These are phyloP conservation scores for Lycophotia porphyrea DNA, from an alignment of 2,888 invertebrate genomes.

Conservation along the genomic window DNA sequence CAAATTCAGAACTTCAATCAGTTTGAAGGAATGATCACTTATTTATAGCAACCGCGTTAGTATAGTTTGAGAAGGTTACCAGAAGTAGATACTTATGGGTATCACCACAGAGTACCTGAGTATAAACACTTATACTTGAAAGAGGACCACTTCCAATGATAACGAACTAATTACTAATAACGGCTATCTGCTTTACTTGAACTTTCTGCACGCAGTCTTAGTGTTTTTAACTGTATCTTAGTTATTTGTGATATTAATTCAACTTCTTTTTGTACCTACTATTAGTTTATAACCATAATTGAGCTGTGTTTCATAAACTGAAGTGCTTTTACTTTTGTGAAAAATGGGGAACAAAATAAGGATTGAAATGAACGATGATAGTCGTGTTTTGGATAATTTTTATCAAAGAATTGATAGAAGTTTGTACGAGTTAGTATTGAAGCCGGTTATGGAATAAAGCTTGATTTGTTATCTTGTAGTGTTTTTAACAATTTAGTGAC, in stretches of 20 bases:
- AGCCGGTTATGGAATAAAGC: constrained; percentile 32
- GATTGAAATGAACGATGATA: constrained; percentile 22
- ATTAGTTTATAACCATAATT: constrained; percentile 12
- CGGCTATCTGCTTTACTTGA: constrained; percentile 62
- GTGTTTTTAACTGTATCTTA: constrained; percentile 66
- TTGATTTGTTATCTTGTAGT: constrained; percentile 26
- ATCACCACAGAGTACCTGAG: background rate
- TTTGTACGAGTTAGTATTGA: constrained; percentile 18
- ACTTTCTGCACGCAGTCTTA: constrained; percentile 65
- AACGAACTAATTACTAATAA: constrained; percentile 79
- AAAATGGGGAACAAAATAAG: constrained; percentile 37
- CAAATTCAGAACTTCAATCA: too few relatives aligned
- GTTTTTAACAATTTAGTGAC: constrained; percentile 7
- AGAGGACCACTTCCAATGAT: constrained; percentile 73
- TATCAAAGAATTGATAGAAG: constrained; percentile 21
- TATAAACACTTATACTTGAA: constrained; percentile 67
- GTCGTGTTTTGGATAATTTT: constrained; percentile 24
- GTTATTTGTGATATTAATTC: constrained; percentile 58
- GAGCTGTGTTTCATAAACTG: constrained; percentile 39
- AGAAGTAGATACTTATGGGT: background rate
- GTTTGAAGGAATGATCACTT: background rate
- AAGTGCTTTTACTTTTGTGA: background rate
- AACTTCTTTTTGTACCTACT: constrained; percentile 29
- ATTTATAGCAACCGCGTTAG: background rate
- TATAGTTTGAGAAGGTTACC: background rate